These are phyloP conservation scores for Hyles vespertilio DNA, from an alignment of 1,140 invertebrate species.

Conservation along the genomic window DNA sequence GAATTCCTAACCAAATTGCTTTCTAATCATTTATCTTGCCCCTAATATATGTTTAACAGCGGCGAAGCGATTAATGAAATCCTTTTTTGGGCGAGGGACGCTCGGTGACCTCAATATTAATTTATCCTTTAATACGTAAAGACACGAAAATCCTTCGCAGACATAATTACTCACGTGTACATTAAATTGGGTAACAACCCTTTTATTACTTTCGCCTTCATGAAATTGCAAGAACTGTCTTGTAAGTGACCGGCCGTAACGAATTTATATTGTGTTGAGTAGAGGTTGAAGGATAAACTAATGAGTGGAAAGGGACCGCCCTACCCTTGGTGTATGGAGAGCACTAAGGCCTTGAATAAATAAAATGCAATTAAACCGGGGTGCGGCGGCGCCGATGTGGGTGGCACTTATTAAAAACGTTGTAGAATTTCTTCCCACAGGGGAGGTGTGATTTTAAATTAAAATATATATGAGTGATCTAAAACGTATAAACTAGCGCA, in stretches of 20 bases:
- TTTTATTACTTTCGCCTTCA: no score
- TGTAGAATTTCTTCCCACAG: slow-evolving; percentile 36
- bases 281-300: slow-evolving; percentile 36
- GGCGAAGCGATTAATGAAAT: slow-evolving; percentile 9
- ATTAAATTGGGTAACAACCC: no score
- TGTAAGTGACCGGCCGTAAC: no score
- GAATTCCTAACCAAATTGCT: slow-evolving; percentile 22
- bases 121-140: no score
- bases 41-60: background rate
- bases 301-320: slow-evolving; percentile 35
- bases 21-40: slow-evolving; percentile 19
- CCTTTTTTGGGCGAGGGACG: slow-evolving; percentile 3
- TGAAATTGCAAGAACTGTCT: no score
- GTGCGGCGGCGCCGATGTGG: slow-evolving; percentile 26
- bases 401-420: slow-evolving; percentile 36
- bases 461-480: slow-evolving; percentile 25
- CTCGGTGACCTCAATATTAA: slow-evolving; percentile 8
- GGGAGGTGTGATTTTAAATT: slow-evolving; percentile 41
- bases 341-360: slow-evolving; percentile 59
- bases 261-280: no score
- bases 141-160: no score
- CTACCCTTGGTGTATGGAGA: slow-evolving; percentile 34
- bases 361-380: slow-evolving; percentile 64
- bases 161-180: no score
- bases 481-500: slow-evolving; percentile 6